Percentiles rank a stretch among this genome's conserved stretches.
Evolutionary conservation across 2,888 invertebrate genomes (phyloP).

Genomic region (Drosophila atroscutellata): DNA sequence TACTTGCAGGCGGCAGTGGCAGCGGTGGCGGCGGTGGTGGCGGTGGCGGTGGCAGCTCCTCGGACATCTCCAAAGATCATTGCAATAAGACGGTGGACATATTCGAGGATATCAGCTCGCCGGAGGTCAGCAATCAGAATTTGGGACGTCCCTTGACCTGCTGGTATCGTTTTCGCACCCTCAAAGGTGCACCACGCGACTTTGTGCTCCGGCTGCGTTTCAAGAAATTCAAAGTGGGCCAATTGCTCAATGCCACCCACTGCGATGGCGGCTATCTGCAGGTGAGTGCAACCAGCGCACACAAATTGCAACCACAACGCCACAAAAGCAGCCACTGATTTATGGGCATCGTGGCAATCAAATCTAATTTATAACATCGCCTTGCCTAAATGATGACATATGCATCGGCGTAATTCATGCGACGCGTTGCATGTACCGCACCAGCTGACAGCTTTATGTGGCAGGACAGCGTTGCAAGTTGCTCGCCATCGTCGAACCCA

Average conservation of each 20-base stretch:
- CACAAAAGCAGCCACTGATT: constrained; percentile 59
- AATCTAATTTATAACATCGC: constrained; percentile 77
- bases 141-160: constrained; percentile 94
- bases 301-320: not conserved
- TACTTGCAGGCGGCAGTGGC: constrained; percentile 71
- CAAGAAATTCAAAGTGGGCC: constrained; percentile 96
- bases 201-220: constrained; percentile 95
- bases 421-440: constrained; percentile 5
- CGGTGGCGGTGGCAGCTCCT: constrained; percentile 73
- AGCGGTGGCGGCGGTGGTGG: constrained; percentile 66
- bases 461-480: constrained; percentile 24
- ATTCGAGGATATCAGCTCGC: constrained; percentile 95
- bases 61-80: constrained; percentile 88
- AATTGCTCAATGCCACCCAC: constrained; percentile 93
- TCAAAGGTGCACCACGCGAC: constrained; percentile 94
- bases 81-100: constrained; percentile 98
- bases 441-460: constrained; percentile 56
- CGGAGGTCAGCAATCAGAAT: constrained; percentile 92
- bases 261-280: constrained; percentile 96
- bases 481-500: constrained; percentile 20
- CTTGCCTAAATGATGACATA: constrained; percentile 76
- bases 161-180: constrained; percentile 95
- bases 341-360: constrained; percentile 72
- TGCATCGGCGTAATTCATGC: constrained; percentile 43
- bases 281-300: constrained; percentile 86